Base-by-base conservation (phyloP, 2,113 vertebrate species). In the human region DNA sequence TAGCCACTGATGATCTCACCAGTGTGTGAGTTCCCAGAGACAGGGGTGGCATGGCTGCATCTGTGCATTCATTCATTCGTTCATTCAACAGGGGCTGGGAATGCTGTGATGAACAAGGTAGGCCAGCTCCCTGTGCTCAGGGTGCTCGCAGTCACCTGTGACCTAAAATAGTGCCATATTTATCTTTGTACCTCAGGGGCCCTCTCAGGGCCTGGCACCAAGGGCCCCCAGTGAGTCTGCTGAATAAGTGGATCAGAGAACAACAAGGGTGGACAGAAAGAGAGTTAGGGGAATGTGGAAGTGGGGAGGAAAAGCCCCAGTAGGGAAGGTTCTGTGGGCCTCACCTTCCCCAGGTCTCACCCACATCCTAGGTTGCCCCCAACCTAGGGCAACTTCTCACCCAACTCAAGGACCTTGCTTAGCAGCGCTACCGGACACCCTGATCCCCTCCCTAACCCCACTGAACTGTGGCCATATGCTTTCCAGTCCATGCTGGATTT, bases 31-130 rank as follows among this genome's bases (percentile, higher is more conserved):
- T 9, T 50, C 18, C 43, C 25, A 27, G 50, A n/a, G 38, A 12
- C n/a, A 72, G 18, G 13, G 25, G 40, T 22, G 64, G 30, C 8
- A 13, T 30, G 7, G 0, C 1, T 27, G 18, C 1, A 0, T 55
- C 66, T n/a, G 20, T 16, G 7, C 66, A 9, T 25, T 40, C 83
- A 55, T n/a, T 59, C 75, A 30, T 13, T 22, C 38, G 61, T 12
- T 38, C 57, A 43, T 6, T 73, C 55, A 52, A 3, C 64, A 61
- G 52, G 70, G 55, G 43, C 52, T 22, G 35, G 45, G 7, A 13
- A 9, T 10, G 4, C 50, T 8, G 32, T 3, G 6, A 14, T 1
- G 35, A 9, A 0, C 66, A 30, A 22, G 5, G 5, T 12, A 11
- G 70, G 11, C 27, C 20, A n/a, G 30, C 27, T 32, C 61, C 14